Base-by-base conservation (phyloP, 2,113 vertebrate species). In the Sigmodon hispidus region DNA sequence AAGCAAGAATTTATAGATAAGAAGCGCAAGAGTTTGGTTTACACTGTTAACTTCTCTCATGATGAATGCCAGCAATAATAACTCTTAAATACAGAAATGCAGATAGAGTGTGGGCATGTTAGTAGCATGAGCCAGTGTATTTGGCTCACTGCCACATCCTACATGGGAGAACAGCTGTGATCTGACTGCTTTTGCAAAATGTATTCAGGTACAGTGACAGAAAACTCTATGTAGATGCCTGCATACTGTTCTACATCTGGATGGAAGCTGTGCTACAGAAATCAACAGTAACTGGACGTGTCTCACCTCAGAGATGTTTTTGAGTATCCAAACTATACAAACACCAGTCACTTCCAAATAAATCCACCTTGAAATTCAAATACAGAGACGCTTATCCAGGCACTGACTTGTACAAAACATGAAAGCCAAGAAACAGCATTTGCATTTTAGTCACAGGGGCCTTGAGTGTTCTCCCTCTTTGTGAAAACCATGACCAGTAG, bases 301-400 rank as follows among this genome's bases (percentile, higher is more conserved):
- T 57, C 29, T 76, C 12, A 84, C 4, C 36, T 36, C 40, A 13
- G 36, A 73, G 61, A 87, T 73, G 70, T 45, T 91, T 52, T 91
- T 86, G 16, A 34, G 55, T 79, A 79, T 70, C 19, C 24, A 59
- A 61, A 63, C 52, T 55, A 63, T 67, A 93, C 72, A 95, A 87
- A 93, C 57, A 67, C 9, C 52, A 75, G 36, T 79, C 26, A 93
- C 93, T 87, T 93, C 73, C 61, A 70, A 72, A 76, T 8, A 87
- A 83, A 26, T 1, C 40, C 29, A 84, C 15, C 75, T 61, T 95
- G 72, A 77, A 79, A 76, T 97, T 92, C 48, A 96, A 95, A 89
- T 48, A 57, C 5, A 59, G 24, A 24, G 36, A 22, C 52, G 36
- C 17, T 93, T 90, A 86, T 83, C 88, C 75, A 63, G 63, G 59